Evolutionary conservation across 2,113 vertebrate genomes (phyloP), one percentile per base, ranked within the genome.

Genomic region (Laticauda laticaudata): DNA sequence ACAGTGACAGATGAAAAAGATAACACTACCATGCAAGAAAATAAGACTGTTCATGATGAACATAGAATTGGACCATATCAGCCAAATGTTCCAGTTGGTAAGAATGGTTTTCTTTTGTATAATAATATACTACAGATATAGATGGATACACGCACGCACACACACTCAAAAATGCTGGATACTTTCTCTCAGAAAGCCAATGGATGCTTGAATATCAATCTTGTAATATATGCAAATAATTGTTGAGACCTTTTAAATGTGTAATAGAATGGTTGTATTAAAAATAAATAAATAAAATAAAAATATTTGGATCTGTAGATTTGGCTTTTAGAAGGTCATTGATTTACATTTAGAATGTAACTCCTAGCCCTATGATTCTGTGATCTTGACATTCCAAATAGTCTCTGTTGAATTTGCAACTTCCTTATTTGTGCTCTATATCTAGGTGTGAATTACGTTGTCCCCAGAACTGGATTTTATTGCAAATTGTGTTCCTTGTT

Each of bases 401-500:
- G 92, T 96, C n/a, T 95, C 94, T 94, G 95, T 95, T 95, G 96
- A 95, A 96, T 95, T 94, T 97, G 92, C 95, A 96, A 94, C 4
- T 20, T 5, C 15, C 11, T 64, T 26, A 61, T 88, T 23, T 88
- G 24, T 23, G 24, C 34, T 95, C 95, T 97, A 91, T 95, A 95
- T 97, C 92, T 98, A 99, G 99, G 99, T 96, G 98, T 99, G 93
- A 99, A 99, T 95, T 99, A 98, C 95, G 98, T 99, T 97, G 98
- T 98, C 97, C 98, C 98, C 96, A 99, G 99, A 98, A 98, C 98
- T 98, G 99, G 99, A 12, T 99, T 98, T 96, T 99, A 99, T 98
- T 99, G 99, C 97, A 98, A 99, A 96, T 98, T 99, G 96, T 99
- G 99, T 96, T 99, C 98, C 96, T 98, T 99, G 95, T 99, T 99